phyloP scores from a whole-genome alignment of 2,797 vertebrate genomes.

The Alectoris magna region DNA sequence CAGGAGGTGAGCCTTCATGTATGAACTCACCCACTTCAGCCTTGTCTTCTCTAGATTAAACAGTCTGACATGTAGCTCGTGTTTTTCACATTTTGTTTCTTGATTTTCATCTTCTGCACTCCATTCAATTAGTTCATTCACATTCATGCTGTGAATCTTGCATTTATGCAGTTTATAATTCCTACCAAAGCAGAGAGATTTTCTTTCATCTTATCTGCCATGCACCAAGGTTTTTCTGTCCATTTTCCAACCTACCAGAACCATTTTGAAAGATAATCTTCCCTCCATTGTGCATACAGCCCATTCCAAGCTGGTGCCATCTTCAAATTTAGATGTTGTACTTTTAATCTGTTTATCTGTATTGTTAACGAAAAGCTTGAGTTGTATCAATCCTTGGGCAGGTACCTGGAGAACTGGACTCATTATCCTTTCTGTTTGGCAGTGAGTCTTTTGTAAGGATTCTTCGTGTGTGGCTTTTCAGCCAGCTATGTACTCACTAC shows the following conservation, averaged over 20 bases:
- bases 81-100: neutral
- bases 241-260: neutral
- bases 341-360: slow-evolving; percentile 2
- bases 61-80: neutral
- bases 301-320: neutral
- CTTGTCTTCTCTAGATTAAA: neutral
- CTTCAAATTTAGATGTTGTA: neutral
- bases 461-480: neutral
- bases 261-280: neutral
- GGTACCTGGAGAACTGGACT: neutral
- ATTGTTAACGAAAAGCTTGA: neutral
- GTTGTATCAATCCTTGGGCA: slow-evolving; percentile 1
- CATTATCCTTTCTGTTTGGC: neutral
- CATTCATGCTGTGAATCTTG: neutral
- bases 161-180: neutral
- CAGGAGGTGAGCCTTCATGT: neutral
- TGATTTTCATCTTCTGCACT: neutral
- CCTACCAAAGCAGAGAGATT: neutral
- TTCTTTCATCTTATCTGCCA: neutral
- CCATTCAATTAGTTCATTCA: neutral
- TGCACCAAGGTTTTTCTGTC: neutral
- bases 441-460: neutral
- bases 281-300: neutral
- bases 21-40: neutral
- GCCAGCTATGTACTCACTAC: neutral